Conservation (phyloP, 1,140 invertebrate genomes). For the Microvelia longipes region DNA sequence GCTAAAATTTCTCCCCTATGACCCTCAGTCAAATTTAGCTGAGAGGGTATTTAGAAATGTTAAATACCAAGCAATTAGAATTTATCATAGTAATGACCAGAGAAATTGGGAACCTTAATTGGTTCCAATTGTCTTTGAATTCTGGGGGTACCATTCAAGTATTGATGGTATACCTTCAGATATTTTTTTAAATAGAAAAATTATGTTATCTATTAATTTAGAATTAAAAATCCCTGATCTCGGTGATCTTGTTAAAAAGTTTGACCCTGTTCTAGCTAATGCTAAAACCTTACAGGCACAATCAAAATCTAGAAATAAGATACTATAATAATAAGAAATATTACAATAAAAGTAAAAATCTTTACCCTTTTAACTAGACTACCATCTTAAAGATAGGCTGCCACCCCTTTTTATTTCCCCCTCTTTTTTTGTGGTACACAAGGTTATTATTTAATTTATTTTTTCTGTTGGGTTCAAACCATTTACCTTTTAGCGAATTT, state of each 20-base stretch:
- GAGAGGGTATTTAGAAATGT: background rate
- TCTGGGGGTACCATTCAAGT: background rate
- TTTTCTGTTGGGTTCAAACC: too few relatives aligned
- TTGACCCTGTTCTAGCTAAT: background rate
- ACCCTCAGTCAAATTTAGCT: background rate
- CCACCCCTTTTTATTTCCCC: too few relatives aligned
- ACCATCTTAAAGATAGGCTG: too few relatives aligned
- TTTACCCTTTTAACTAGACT: background rate
- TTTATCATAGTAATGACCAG: background rate
- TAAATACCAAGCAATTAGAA: background rate
- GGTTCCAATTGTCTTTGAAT: background rate
- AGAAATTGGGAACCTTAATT: background rate
- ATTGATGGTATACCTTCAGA: background rate
- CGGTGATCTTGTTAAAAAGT: background rate
- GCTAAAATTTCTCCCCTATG: background rate
- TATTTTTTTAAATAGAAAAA: background rate
- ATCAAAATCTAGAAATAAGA: background rate
- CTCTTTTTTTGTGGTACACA: too few relatives aligned
- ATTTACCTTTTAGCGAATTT: too few relatives aligned
- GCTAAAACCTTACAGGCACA: background rate
- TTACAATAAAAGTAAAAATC: background rate
- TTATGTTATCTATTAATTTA: background rate
- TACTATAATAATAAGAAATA: background rate
- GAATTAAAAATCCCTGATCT: background rate
- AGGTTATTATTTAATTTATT: too few relatives aligned